Conservation (phyloP, 2,888 invertebrate species). For the Trisateles emortualis region DNA sequence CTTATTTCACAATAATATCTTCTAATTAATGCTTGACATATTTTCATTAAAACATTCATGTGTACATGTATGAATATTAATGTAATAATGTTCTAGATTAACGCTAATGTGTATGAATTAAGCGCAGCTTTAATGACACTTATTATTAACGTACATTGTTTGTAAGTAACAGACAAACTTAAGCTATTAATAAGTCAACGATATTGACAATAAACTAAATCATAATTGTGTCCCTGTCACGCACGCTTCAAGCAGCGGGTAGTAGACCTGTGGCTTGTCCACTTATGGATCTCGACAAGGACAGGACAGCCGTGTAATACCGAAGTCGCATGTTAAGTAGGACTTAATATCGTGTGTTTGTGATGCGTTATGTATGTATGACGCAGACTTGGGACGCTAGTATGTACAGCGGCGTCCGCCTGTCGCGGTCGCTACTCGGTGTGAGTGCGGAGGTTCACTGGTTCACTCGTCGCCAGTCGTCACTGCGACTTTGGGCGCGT, state of each 20-base stretch:
- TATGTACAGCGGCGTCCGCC: conserved; percentile 64
- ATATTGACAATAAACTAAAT: conserved; percentile 1
- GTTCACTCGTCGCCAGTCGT: conserved; percentile 70
- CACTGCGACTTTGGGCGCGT: conserved; percentile 77
- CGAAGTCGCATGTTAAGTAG: conserved; percentile 72
- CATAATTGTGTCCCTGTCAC: conserved; percentile 9
- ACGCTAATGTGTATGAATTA: background rate
- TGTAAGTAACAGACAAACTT: too few relatives aligned
- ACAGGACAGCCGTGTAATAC: conserved; percentile 55
- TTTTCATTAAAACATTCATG: too few relatives aligned
- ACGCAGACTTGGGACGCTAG: conserved; percentile 70
- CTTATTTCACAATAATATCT: background rate
- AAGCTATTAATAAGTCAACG: background rate
- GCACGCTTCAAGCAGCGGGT: conserved; percentile 5
- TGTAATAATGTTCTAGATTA: conserved; percentile 2
- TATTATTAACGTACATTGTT: background rate
- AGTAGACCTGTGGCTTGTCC: conserved; percentile 19
- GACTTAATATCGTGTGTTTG: conserved; percentile 61
- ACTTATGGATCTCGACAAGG: conserved; percentile 43
- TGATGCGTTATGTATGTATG: conserved; percentile 74
- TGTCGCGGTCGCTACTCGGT: conserved; percentile 61
- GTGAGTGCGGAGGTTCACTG: conserved; percentile 56
- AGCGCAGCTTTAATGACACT: background rate
- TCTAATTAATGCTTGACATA: background rate
- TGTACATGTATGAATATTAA: conserved; percentile 5